Conservation (phyloP, 2,797 vertebrate genomes). For the Carapus acus region DNA sequence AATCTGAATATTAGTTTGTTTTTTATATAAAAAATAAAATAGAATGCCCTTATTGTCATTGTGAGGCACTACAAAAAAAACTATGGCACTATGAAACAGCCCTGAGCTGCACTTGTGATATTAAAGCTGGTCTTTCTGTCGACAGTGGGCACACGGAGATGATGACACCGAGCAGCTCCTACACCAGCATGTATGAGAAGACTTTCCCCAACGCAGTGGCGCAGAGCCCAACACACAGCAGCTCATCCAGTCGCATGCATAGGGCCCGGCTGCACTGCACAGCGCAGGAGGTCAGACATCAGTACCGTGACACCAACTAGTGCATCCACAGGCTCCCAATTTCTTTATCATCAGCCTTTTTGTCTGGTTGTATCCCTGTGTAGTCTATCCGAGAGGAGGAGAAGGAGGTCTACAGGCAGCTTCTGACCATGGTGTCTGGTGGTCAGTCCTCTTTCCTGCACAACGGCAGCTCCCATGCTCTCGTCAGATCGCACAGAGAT, state of each 20-base stretch:
- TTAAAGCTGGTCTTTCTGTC: slow-evolving; percentile 13
- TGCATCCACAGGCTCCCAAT: too few species aligned
- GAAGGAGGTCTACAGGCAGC: slow-evolving; percentile 88
- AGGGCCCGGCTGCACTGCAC: slow-evolving; percentile 69
- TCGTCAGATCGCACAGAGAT: slow-evolving; percentile 80
- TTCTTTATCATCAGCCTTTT: too few species aligned
- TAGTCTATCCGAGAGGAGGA: slow-evolving; percentile 89
- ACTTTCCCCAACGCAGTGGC: slow-evolving; percentile 86
- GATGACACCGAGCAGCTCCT: slow-evolving; percentile 42
- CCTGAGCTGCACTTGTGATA: not conserved
- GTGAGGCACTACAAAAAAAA: too few species aligned
- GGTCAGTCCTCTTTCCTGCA: slow-evolving; percentile 81
- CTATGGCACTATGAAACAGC: too few species aligned
- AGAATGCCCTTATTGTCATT: too few species aligned
- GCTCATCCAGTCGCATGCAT: slow-evolving; percentile 67
- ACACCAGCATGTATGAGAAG: slow-evolving; percentile 79
- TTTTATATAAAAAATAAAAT: too few species aligned
- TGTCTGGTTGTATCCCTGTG: slow-evolving; percentile 10
- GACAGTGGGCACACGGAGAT: slow-evolving; percentile 45
- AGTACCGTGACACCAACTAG: not conserved
- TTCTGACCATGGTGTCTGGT: slow-evolving; percentile 87
- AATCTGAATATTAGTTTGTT: not conserved
- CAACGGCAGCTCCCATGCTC: slow-evolving; percentile 69
- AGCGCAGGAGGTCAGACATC: slow-evolving; percentile 81
- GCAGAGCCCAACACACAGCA: slow-evolving; percentile 77